Conservation (phyloP, 2,888 invertebrate genomes). For the Toxonevra muliebris region DNA sequence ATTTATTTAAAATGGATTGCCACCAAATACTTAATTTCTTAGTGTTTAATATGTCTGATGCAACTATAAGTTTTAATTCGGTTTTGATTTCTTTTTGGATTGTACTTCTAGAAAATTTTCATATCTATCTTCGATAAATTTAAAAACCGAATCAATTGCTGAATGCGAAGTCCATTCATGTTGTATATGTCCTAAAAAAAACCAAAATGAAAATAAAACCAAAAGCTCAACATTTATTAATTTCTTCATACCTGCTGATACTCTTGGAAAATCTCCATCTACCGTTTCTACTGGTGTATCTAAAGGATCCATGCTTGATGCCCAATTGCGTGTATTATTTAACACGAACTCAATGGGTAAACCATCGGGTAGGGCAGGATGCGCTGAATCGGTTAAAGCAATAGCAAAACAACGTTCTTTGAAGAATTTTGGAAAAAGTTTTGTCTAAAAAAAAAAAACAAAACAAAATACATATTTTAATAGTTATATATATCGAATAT, state of each 20-base stretch:
- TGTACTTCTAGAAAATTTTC: conserved; percentile 38
- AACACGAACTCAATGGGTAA: conserved; percentile 39
- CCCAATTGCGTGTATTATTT: conserved; percentile 68
- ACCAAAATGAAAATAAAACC: conserved; percentile 6
- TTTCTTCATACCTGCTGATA: conserved; percentile 69
- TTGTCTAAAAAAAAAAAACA: conserved; percentile 60
- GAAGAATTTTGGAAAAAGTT: conserved; percentile 70
- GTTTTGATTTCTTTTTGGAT: conserved; percentile 29
- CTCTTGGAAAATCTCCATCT: conserved; percentile 68
- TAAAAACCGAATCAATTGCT: conserved; percentile 74
- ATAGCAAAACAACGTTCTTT: conserved; percentile 75
- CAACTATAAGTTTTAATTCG: background rate
- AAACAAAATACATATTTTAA: conserved; percentile 9
- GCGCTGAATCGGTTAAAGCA: conserved; percentile 81
- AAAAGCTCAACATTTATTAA: background rate
- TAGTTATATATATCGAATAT: background rate
- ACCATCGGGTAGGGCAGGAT: conserved; percentile 55
- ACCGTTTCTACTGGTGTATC: conserved; percentile 67
- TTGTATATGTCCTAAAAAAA: conserved; percentile 69
- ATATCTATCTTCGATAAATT: conserved; percentile 67
- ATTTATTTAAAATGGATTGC: background rate
- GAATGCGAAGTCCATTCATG: conserved; percentile 78
- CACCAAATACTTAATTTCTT: background rate
- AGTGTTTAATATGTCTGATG: no score
- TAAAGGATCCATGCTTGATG: conserved; percentile 68